Conservation (phyloP, 2,113 vertebrate species). For the Salvelinus sp. region DNA sequence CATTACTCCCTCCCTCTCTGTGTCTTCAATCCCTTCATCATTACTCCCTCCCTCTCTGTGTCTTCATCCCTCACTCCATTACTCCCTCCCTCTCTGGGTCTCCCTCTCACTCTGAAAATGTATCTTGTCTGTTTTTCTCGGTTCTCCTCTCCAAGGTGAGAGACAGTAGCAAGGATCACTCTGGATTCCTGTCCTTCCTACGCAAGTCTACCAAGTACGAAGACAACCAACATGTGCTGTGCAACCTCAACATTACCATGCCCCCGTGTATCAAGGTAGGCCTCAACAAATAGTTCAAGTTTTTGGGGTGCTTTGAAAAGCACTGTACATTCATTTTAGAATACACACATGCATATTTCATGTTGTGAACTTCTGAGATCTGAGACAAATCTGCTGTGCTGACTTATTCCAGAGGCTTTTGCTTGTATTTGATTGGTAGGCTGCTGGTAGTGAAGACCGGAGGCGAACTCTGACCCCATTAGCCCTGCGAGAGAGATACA, state of each 20-base stretch:
- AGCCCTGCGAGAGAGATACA: slow-evolving; percentile 89
- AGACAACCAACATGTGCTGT: slow-evolving; percentile 90
- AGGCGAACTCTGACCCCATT: slow-evolving; percentile 88
- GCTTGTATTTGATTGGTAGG: slow-evolving; percentile 62
- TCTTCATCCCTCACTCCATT: too few relatives aligned
- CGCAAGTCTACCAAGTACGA: slow-evolving; percentile 96
- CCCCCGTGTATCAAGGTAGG: slow-evolving; percentile 91
- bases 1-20: not conserved
- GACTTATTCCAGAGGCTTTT: slow-evolving; percentile 7
- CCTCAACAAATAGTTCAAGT: not conserved
- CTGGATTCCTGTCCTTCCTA: slow-evolving; percentile 90
- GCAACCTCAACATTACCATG: slow-evolving; percentile 93
- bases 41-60: too few relatives aligned
- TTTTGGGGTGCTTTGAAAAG: not conserved
- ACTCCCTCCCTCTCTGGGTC: not conserved
- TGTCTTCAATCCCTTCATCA: not conserved
- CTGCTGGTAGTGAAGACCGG: slow-evolving; percentile 81
- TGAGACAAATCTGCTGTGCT: not conserved
- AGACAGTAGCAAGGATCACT: slow-evolving; percentile 91
- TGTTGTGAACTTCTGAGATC: not conserved
- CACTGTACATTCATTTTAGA: not conserved
- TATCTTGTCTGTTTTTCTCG: not conserved
- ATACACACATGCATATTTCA: not conserved
- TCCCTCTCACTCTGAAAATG: not conserved
- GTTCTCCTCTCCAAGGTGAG: slow-evolving; percentile 77